A percentile compares a stretch with the other conserved stretches of the same genome.
Conservation (phyloP, 2,888 invertebrate genomes). For the Notodonta ziczac region DNA sequence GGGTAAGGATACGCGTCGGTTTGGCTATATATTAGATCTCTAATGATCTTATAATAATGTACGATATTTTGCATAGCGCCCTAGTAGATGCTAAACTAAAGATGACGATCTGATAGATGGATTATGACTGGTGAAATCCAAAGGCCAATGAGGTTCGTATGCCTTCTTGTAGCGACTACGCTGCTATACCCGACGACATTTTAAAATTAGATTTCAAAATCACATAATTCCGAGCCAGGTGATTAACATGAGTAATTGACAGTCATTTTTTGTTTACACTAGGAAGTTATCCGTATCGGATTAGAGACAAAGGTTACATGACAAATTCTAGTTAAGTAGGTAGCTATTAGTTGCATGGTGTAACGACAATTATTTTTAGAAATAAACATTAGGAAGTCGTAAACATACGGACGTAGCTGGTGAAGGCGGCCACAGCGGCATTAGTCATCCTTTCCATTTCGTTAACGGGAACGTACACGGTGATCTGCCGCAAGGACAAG, state of each 20-base stretch:
- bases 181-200: no score
- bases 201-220: not conserved
- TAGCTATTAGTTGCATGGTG: not conserved
- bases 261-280: not conserved
- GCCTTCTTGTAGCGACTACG: no score
- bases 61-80: no score
- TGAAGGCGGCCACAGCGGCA: constrained; percentile 77
- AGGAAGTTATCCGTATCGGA: not conserved
- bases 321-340: not conserved
- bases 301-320: constrained; percentile 1
- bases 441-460: constrained; percentile 76
- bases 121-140: no score
- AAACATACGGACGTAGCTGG: constrained; percentile 78
- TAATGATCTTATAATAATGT: no score
- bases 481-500: constrained; percentile 70
- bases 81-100: no score
- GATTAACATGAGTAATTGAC: not conserved
- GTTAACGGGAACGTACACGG: constrained; percentile 69
- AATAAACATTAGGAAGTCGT: constrained; percentile 5
- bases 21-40: no score
- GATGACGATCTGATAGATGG: no score
- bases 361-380: not conserved
- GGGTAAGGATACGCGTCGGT: no score
- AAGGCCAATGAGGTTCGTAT: no score
- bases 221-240: not conserved